Base-by-base conservation (phyloP, 2,113 vertebrate genomes). In the Himantopus leucocephalus region DNA sequence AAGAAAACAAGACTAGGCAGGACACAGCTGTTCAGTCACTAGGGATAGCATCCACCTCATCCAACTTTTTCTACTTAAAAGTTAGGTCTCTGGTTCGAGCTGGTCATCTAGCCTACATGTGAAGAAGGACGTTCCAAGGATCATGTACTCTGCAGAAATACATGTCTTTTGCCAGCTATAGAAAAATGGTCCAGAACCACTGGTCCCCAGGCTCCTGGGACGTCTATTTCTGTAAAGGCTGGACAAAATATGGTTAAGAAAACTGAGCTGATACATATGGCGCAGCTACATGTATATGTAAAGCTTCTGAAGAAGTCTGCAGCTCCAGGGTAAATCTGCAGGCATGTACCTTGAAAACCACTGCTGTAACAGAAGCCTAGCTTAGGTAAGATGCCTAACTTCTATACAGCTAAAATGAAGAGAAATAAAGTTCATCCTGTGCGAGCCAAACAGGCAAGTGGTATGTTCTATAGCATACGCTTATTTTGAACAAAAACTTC, bases 201-300 rank as follows among this genome's bases (percentile, higher is more conserved):
- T 23, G 22, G 48, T 39, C 14, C 8, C 22, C 64, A 72, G n/a
- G 47, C 16, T 71, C 7, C 26, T 47, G 18, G 10, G 11, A 47
- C 1, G 0, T 62, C 5, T 60, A 14, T 37, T 85, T 67, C 79
- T 52, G 19, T 34, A 41, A 83, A 62, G 30, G 23, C 0, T 41
- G n/a, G n/a, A 55, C 29, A 66, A 76, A 78, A 70, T 47, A 21
- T 20, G 27, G 5, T 48, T n/a, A 68, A 70, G 55, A 29, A 72
- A 81, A 72, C 5, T 14, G 13, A 68, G 60, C 16, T 8, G 13
- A 63, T 34, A 59, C 3, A 32, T 18, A 56, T 10, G 35, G 35
- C 0, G 0, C 15, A n/a, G 45, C 27, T 52, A 43, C 6, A 2
- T 12, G 24, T 14, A 47, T 3, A 0, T 8, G 34, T 50, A 29